phyloP scores from a whole-genome alignment of 2,113 vertebrate genomes.

The Felis chaus region DNA sequence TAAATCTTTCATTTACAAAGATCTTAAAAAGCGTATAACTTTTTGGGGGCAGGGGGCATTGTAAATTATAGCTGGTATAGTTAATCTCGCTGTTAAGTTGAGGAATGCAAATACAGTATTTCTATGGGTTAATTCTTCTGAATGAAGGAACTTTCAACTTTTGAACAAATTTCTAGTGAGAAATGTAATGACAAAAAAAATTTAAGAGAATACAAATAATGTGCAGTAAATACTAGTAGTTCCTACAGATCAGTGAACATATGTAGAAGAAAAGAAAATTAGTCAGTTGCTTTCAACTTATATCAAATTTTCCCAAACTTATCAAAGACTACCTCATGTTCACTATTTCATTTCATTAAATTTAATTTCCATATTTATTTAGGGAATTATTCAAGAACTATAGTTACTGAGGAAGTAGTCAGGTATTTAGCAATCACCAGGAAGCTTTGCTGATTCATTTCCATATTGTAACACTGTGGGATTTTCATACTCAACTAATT shows the following conservation, averaged over 20 bases:
- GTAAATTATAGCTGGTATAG: neutral
- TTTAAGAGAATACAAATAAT: neutral
- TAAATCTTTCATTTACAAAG: neutral
- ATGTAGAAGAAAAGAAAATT: constrained; percentile 23
- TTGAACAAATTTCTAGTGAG: neutral
- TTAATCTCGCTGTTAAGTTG: neutral
- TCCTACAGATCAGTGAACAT: neutral
- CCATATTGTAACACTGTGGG: constrained; percentile 40
- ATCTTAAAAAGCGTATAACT: neutral
- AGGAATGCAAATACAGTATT: neutral
- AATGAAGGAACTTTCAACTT: neutral
- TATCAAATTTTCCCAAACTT: neutral
- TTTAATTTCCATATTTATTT: constrained; percentile 66
- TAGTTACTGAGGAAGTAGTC: constrained; percentile 44
- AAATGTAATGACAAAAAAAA: neutral
- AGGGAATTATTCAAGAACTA: constrained; percentile 56
- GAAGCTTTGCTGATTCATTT: constrained; percentile 50
- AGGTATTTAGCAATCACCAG: constrained; percentile 65
- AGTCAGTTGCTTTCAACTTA: constrained; percentile 3
- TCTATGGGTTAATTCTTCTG: neutral
- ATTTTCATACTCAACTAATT: constrained; percentile 60
- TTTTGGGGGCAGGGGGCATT: neutral
- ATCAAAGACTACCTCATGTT: constrained; percentile 25
- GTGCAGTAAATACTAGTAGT: neutral
- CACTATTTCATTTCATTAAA: constrained; percentile 54